phyloP scores from a whole-genome alignment of 2,797 vertebrate genomes.

The Lutjanus campechanus region DNA sequence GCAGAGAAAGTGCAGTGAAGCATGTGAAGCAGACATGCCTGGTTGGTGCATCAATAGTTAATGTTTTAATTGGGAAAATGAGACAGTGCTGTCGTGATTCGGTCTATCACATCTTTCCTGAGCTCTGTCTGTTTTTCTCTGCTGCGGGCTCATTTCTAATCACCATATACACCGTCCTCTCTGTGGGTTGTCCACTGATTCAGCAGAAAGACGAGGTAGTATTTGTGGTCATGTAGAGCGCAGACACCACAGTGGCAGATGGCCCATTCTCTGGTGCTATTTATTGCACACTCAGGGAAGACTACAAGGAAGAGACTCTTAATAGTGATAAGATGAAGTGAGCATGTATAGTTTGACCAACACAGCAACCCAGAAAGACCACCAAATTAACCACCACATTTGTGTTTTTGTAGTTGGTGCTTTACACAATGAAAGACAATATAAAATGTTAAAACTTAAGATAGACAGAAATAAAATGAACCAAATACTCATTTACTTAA shows the following conservation, averaged over 20 bases:
- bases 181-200: conserved; percentile 60
- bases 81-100: conserved; percentile 37
- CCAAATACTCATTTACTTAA: neutral
- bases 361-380: neutral
- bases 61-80: conserved; percentile 53
- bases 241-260: conserved; percentile 59
- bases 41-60: conserved; percentile 62
- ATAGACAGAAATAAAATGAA: neutral
- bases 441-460: neutral
- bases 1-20: conserved; percentile 32
- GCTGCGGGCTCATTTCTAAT: conserved; percentile 43
- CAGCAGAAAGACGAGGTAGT: conserved; percentile 60
- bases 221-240: conserved; percentile 52
- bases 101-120: conserved; percentile 8
- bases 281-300: conserved; percentile 48
- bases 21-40: conserved; percentile 23
- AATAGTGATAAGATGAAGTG: conserved; percentile 5
- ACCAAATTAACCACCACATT: neutral
- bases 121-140: conserved; percentile 17
- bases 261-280: conserved; percentile 49
- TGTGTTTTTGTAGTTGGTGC: neutral
- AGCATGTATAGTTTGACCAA: neutral
- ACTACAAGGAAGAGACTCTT: conserved; percentile 27
- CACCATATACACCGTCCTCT: conserved; percentile 5
- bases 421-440: neutral